Conservation (phyloP, 2,888 invertebrate species). For the Xanthostigma xanthostigma region DNA sequence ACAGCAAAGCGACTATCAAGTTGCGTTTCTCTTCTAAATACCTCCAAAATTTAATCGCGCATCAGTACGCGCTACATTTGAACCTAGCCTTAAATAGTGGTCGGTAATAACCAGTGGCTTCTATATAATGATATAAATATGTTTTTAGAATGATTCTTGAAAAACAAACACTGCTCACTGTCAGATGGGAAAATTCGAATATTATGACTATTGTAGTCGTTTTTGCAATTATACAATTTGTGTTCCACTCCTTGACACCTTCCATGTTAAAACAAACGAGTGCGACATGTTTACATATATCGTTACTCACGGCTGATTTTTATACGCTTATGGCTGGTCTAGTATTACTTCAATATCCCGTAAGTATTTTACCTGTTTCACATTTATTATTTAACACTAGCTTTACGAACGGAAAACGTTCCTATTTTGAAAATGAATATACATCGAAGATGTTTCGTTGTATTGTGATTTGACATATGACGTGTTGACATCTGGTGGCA, state of each 20-base stretch:
- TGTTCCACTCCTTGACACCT: constrained; percentile 62
- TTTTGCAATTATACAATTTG: constrained; percentile 57
- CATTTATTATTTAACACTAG: no score
- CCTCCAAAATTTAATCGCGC: no score
- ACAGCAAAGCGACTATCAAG: no score
- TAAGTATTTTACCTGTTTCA: constrained; percentile 22
- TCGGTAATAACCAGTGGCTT: not conserved
- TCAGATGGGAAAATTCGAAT: constrained; percentile 46
- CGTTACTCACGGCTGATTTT: constrained; percentile 70
- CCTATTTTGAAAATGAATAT: no score
- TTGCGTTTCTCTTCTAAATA: no score
- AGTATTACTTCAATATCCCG: constrained; percentile 67
- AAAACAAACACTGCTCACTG: constrained; percentile 47
- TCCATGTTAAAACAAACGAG: constrained; percentile 61
- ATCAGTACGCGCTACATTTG: no score
- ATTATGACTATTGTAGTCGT: constrained; percentile 32
- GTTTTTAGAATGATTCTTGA: constrained; percentile 42
- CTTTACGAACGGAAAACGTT: no score
- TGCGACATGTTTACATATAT: constrained; percentile 69
- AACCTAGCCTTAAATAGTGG: not conserved
- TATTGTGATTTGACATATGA: no score
- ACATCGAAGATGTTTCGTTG: no score
- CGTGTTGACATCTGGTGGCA: no score
- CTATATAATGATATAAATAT: not conserved
- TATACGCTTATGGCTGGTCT: constrained; percentile 70